Evolutionary conservation across 2,888 invertebrate species (phyloP).

Genomic region (Priocnemis perturbator): DNA sequence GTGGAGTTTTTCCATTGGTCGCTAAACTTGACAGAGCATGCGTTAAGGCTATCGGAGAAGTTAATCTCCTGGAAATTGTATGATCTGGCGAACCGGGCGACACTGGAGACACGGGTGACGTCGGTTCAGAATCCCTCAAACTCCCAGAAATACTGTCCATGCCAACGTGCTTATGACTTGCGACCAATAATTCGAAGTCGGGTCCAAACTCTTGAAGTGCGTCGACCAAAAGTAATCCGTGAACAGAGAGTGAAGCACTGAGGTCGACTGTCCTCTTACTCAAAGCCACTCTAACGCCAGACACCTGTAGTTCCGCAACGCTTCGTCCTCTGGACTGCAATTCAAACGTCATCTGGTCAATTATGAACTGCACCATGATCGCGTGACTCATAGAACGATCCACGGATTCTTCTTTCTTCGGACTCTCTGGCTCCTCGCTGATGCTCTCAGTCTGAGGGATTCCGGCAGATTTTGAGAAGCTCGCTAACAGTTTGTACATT

Average conservation of each 20-base stretch:
- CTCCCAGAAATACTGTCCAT: conserved; percentile 97
- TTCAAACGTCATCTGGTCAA: conserved; percentile 88
- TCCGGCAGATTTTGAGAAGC: conserved; percentile 57
- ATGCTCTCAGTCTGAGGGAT: conserved; percentile 39
- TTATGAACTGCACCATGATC: conserved; percentile 89
- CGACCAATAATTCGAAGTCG: conserved; percentile 95
- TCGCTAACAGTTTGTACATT: conserved; percentile 76
- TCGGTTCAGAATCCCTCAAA: conserved; percentile 93
- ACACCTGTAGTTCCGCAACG: conserved; percentile 94
- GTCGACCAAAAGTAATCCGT: conserved; percentile 94
- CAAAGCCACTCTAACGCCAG: conserved; percentile 88
- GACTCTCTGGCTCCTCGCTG: conserved; percentile 64
- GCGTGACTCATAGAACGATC: conserved; percentile 73
- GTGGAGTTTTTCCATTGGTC: conserved; percentile 59
- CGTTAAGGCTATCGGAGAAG: conserved; percentile 78
- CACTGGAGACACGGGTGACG: conserved; percentile 90
- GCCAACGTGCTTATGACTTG: conserved; percentile 95
- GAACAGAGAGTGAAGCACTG: conserved; percentile 89
- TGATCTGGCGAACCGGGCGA: conserved; percentile 85
- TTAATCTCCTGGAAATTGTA: conserved; percentile 71
- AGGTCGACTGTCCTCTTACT: conserved; percentile 86
- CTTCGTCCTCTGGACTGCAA: conserved; percentile 91
- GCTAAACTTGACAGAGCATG: conserved; percentile 78
- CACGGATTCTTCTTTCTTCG: conserved; percentile 65
- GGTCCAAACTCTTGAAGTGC: conserved; percentile 96